These are phyloP conservation scores for Drepana arcuata DNA, from an alignment of 1,140 invertebrate genomes.

Conservation along the genomic window DNA sequence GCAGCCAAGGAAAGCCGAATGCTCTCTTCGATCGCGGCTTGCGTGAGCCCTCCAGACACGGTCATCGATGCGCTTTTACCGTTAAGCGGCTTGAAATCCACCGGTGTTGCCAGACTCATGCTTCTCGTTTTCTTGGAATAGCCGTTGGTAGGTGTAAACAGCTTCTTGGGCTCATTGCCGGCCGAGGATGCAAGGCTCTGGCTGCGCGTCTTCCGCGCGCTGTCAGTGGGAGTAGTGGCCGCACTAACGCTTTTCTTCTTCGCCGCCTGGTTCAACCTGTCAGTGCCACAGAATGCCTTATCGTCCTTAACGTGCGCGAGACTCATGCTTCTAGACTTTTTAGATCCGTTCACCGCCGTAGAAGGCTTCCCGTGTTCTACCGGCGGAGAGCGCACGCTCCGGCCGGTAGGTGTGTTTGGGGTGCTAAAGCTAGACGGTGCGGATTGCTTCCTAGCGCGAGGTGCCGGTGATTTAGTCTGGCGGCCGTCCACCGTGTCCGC, in stretches of 20 bases:
- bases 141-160: constrained; percentile 22
- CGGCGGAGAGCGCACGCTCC: constrained; percentile 41
- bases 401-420: constrained; percentile 38
- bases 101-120: constrained; percentile 44
- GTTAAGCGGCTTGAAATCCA: constrained; percentile 31
- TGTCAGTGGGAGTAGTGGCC: constrained; percentile 23
- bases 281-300: constrained; percentile 37
- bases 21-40: constrained; percentile 67
- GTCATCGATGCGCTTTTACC: constrained; percentile 35
- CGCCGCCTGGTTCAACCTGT: constrained; percentile 21
- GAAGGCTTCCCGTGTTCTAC: constrained; percentile 51
- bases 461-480: constrained; percentile 10
- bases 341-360: constrained; percentile 30
- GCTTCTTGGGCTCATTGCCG: constrained; percentile 32
- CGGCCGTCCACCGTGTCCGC: constrained; percentile 17
- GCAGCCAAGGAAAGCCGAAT: constrained; percentile 54
- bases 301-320: constrained; percentile 35
- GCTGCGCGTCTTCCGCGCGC: constrained; percentile 33
- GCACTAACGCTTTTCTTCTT: constrained; percentile 23
- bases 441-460: constrained; percentile 43
- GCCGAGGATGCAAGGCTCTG: constrained; percentile 53
- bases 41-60: constrained; percentile 38
- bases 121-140: constrained; percentile 49
- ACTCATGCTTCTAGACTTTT: constrained; percentile 57
- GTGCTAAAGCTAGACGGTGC: constrained; percentile 53